Percentiles rank a stretch among this genome's conserved stretches.
These are phyloP conservation scores for Eriocheir sinensis DNA, from an alignment of 1,140 invertebrate species.

Conservation along the genomic window DNA sequence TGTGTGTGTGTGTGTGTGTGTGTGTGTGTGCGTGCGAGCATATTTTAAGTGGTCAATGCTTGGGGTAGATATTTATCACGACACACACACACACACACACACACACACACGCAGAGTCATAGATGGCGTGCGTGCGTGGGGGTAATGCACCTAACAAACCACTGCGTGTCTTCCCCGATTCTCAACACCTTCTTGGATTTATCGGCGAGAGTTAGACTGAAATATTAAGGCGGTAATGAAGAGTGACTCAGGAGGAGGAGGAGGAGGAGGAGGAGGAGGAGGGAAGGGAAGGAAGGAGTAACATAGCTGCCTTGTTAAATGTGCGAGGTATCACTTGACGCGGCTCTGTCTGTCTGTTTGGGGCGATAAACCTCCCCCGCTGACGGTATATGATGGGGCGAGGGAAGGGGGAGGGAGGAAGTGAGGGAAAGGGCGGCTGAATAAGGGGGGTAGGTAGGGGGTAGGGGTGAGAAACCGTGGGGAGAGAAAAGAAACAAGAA, in stretches of 20 bases:
- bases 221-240: not conserved
- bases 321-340: conserved; percentile 9
- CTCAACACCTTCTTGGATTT: not conserved
- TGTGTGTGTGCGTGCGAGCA: too few relatives aligned
- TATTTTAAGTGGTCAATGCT: too few relatives aligned
- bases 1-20: too few relatives aligned
- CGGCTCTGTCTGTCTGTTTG: not conserved
- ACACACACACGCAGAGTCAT: not conserved
- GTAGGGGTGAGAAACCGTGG: too few relatives aligned
- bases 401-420: too few relatives aligned
- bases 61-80: too few relatives aligned
- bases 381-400: not conserved
- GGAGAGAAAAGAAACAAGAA: too few relatives aligned
- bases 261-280: too few relatives aligned
- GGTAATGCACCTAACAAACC: not conserved
- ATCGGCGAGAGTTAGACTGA: not conserved
- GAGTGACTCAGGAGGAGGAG: too few relatives aligned
- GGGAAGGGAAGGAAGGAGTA: too few relatives aligned
- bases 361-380: not conserved
- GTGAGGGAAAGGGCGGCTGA: too few relatives aligned
- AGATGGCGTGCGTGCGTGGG: not conserved
- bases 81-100: conserved; percentile 20
- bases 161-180: not conserved
- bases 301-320: not conserved
- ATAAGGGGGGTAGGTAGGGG: too few relatives aligned